A percentile compares a stretch with the other conserved stretches of the same genome.
Conservation (phyloP, 1,140 invertebrate species). For the Heliconius hermathena region DNA sequence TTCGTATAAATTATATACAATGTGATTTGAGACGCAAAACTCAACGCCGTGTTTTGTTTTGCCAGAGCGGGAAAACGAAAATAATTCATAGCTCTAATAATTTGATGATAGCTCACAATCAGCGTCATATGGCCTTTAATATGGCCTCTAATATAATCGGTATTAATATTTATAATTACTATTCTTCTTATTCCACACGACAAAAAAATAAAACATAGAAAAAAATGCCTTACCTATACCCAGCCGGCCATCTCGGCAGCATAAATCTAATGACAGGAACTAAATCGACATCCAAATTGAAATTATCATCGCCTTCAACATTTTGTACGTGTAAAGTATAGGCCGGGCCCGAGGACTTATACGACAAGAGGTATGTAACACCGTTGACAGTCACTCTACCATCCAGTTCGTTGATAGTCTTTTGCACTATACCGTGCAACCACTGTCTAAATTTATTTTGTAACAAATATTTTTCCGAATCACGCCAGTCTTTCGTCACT, state of each 20-base stretch:
- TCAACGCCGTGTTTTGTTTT: no score
- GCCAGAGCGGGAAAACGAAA: no score
- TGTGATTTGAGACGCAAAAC: no score
- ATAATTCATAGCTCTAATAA: no score
- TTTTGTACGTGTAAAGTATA: constrained; percentile 69
- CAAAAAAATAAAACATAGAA: not conserved
- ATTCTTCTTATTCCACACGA: no score
- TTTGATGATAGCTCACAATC: no score
- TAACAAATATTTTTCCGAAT: constrained; percentile 62
- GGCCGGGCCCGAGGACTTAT: constrained; percentile 74
- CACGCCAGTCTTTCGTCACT: constrained; percentile 63
- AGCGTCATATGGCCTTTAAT: no score
- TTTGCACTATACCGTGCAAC: constrained; percentile 69
- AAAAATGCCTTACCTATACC: constrained; percentile 52
- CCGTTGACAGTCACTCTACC: constrained; percentile 51
- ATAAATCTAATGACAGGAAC: constrained; percentile 77
- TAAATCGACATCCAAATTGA: constrained; percentile 71
- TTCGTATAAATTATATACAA: no score
- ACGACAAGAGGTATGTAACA: constrained; percentile 56
- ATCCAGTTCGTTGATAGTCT: constrained; percentile 52
- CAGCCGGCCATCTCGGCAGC: constrained; percentile 54
- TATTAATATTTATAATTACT: no score
- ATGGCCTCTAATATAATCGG: no score
- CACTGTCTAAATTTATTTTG: constrained; percentile 74
- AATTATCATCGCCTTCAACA: constrained; percentile 38